A percentile compares a stretch with the other conserved stretches of the same genome.
phyloP scores from a whole-genome alignment of 2,113 vertebrate species.

The Nesospiza acunhae region DNA sequence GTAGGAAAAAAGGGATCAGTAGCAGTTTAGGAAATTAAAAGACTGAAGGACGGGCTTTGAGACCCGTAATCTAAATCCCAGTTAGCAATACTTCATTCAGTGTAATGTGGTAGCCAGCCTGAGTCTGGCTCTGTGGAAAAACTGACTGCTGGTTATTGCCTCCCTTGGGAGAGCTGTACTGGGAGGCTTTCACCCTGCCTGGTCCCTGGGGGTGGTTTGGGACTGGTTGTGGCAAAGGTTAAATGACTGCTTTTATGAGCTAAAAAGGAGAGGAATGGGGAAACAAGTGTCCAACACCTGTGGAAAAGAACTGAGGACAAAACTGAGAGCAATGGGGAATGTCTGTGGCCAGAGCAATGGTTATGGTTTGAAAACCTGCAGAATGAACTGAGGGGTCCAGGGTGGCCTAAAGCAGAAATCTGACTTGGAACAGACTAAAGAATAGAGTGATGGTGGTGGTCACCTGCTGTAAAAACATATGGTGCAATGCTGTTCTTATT shows the following conservation, averaged over 20 bases:
- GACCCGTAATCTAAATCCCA: not conserved
- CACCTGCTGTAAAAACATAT: not conserved
- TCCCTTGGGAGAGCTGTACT: not conserved
- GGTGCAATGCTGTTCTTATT: not conserved
- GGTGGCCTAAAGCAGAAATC: not conserved
- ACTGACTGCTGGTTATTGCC: not conserved
- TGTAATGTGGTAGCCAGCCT: not conserved
- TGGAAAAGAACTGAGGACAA: not conserved
- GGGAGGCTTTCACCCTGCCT: not conserved
- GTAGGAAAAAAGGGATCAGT: not conserved
- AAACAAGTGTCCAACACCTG: not conserved
- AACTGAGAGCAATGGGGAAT: not conserved
- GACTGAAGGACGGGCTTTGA: not conserved
- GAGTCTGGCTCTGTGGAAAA: not conserved
- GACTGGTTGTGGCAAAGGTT: not conserved
- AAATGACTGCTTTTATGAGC: not conserved
- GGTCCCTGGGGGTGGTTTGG: not conserved
- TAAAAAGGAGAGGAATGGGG: not conserved
- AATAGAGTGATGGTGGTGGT: not conserved
- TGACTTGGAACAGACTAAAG: not conserved
- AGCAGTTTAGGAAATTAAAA: not conserved
- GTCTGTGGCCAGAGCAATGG: not conserved
- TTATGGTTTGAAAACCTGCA: not conserved
- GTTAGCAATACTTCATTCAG: not conserved
- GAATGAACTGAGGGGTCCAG: not conserved